These are phyloP conservation scores for Tachystola acroxantha DNA, from an alignment of 2,888 invertebrate species.

Conservation along the genomic window DNA sequence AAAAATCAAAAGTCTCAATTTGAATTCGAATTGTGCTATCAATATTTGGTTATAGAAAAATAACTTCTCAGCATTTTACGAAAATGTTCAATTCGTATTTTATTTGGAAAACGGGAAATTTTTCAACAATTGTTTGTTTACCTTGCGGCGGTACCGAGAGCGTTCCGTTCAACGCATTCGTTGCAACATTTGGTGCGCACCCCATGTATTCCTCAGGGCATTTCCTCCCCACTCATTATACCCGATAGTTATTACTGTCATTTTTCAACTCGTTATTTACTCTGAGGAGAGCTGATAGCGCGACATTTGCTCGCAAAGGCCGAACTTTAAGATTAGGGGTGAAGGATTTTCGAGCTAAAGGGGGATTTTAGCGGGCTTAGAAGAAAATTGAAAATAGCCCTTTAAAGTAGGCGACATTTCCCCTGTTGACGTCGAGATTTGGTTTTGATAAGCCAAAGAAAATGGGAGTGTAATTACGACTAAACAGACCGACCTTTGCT, in stretches of 20 bases:
- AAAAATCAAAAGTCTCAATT: too few species aligned
- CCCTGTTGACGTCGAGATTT: slow-evolving; percentile 32
- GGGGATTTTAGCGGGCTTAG: slow-evolving; percentile 54
- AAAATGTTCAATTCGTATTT: background rate
- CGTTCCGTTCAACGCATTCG: slow-evolving; percentile 18
- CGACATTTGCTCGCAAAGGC: slow-evolving; percentile 66
- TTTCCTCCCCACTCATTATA: slow-evolving; percentile 74
- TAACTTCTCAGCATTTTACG: too few species aligned
- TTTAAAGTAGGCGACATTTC: slow-evolving; percentile 36
- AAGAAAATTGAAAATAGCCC: slow-evolving; percentile 68
- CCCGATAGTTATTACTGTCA: slow-evolving; percentile 76
- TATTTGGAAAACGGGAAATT: slow-evolving; percentile 15
- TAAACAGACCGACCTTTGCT: background rate
- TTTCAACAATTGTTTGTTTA: slow-evolving; percentile 46
- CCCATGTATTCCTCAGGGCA: slow-evolving; percentile 72
- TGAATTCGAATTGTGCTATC: too few species aligned
- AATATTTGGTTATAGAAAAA: too few species aligned
- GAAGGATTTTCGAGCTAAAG: slow-evolving; percentile 49
- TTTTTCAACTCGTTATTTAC: slow-evolving; percentile 79
- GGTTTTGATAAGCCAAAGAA: slow-evolving; percentile 25
- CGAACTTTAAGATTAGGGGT: slow-evolving; percentile 61
- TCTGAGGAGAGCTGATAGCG: slow-evolving; percentile 72
- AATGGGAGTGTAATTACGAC: slow-evolving; percentile 27
- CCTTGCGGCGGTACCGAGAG: slow-evolving; percentile 45
- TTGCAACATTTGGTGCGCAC: slow-evolving; percentile 67